phyloP scores from a whole-genome alignment of 2,888 invertebrate species.

The Idaea biselata region DNA sequence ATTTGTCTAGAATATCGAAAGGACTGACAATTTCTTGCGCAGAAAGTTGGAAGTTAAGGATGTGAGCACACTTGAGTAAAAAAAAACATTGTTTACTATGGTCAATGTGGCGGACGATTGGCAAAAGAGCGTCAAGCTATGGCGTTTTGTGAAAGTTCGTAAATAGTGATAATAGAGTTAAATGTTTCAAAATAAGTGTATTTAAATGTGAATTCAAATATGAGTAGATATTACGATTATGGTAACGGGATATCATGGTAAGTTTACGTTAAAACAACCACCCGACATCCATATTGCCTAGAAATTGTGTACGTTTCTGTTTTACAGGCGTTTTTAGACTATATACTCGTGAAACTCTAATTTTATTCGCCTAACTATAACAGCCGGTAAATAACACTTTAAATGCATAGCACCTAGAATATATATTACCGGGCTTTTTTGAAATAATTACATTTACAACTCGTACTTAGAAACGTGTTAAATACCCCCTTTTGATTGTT shows the following conservation, averaged over 20 bases:
- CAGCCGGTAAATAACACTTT: not conserved
- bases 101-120: constrained; percentile 65
- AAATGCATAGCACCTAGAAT: not conserved
- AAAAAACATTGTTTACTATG: constrained; percentile 58
- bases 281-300: constrained; percentile 71
- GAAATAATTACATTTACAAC: constrained; percentile 18
- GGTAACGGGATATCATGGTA: constrained; percentile 78
- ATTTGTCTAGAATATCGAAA: not conserved
- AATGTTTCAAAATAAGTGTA: constrained; percentile 44
- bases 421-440: constrained; percentile 16
- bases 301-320: constrained; percentile 63
- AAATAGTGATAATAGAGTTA: constrained; percentile 51
- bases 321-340: constrained; percentile 24
- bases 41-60: constrained; percentile 26
- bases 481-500: not conserved
- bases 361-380: not conserved
- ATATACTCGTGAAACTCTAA: not conserved
- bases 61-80: constrained; percentile 28
- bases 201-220: constrained; percentile 61
- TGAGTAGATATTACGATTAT: constrained; percentile 81
- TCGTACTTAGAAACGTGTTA: constrained; percentile 8
- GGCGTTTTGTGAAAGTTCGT: constrained; percentile 65
- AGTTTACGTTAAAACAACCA: constrained; percentile 51
- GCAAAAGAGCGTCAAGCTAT: constrained; percentile 66
- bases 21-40: not conserved